Conservation (phyloP, 2,113 vertebrate genomes). For the Peromyscus californicus region DNA sequence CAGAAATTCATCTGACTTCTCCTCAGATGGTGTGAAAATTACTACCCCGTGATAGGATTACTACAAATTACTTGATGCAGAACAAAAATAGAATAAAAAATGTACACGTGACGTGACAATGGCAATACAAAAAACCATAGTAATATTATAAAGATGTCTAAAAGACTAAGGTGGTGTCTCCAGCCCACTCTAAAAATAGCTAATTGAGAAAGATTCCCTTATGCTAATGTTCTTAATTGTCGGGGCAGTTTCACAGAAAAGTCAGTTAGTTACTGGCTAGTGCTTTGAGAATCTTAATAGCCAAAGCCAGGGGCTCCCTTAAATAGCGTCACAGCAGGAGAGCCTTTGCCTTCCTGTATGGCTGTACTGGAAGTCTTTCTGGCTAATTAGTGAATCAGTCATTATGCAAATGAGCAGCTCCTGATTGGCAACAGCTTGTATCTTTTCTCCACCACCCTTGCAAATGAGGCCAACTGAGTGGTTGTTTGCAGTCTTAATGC, state of each 20-base stretch:
- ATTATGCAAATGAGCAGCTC: conserved; percentile 78
- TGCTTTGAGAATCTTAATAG: conserved; percentile 65
- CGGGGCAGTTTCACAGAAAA: conserved; percentile 69
- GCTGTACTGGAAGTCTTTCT: conserved; percentile 53
- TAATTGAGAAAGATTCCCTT: conserved; percentile 69
- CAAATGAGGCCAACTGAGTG: conserved; percentile 69
- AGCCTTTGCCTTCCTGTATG: conserved; percentile 31
- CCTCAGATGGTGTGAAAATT: conserved; percentile 63
- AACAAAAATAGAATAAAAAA: conserved; percentile 75
- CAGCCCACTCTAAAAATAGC: conserved; percentile 71
- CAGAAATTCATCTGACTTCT: conserved; percentile 55
- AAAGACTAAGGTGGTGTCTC: conserved; percentile 37
- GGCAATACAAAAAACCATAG: conserved; percentile 47
- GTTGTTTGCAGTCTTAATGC: conserved; percentile 11
- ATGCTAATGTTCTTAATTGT: conserved; percentile 69
- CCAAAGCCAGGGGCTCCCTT: conserved; percentile 51
- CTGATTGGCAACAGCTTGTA: conserved; percentile 74
- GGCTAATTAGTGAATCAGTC: conserved; percentile 79
- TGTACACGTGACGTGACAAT: background rate
- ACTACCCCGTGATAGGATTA: conserved; percentile 54
- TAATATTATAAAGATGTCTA: conserved; percentile 51
- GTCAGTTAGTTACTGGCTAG: conserved; percentile 70
- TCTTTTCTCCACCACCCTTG: conserved; percentile 63
- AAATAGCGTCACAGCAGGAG: conserved; percentile 60
- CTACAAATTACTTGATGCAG: conserved; percentile 57